Conservation (phyloP, 2,888 invertebrate species). For the Encarsia formosa region DNA sequence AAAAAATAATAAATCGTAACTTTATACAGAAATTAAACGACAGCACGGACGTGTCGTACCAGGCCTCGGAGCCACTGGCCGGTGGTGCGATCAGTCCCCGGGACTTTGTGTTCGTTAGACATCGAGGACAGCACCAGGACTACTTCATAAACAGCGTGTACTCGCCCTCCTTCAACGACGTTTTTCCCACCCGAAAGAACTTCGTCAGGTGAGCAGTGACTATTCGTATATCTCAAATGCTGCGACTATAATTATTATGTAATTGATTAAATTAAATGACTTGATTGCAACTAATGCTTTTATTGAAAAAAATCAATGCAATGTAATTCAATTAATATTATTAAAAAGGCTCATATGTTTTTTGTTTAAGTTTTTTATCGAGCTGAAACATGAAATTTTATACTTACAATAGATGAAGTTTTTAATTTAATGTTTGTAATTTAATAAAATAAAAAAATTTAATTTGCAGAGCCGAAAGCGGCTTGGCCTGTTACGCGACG, state of each 20-base stretch:
- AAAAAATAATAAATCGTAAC: too few species aligned
- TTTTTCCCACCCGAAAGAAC: conserved; percentile 64
- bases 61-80: conserved; percentile 70
- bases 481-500: conserved; percentile 74
- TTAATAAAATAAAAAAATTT: too few species aligned
- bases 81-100: conserved; percentile 72
- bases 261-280: too few species aligned
- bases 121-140: conserved; percentile 54
- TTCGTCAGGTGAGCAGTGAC: conserved; percentile 66
- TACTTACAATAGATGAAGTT: too few species aligned
- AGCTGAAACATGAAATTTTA: too few species aligned
- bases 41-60: conserved; percentile 71
- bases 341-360: too few species aligned
- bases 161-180: conserved; percentile 52
- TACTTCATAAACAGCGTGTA: conserved; percentile 41
- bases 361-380: too few species aligned
- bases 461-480: conserved; percentile 79
- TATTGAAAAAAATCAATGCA: too few species aligned
- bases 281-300: too few species aligned
- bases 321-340: too few species aligned
- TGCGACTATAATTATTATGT: too few species aligned
- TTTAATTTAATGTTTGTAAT: conserved; percentile 4
- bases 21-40: conserved; percentile 61
- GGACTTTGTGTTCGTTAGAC: conserved; percentile 80
- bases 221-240: too few species aligned